Evolutionary conservation across 1,140 invertebrate species (phyloP).

Genomic region (Pseudomyrmex pallidus): DNA sequence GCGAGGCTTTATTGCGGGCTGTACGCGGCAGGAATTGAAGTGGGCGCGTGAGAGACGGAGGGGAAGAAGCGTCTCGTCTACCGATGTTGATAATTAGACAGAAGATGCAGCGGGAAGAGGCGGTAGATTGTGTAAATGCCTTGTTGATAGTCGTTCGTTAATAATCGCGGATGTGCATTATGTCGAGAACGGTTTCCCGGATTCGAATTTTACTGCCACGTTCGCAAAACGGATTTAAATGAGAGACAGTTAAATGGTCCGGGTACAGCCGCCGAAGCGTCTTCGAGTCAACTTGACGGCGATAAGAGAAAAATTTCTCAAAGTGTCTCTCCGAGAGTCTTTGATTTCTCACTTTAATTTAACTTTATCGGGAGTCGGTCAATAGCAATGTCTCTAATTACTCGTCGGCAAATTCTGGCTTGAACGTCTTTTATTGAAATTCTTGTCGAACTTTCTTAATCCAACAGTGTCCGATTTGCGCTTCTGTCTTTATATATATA

Average conservation of each 20-base stretch:
- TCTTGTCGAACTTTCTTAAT: slow-evolving; percentile 70
- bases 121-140: slow-evolving; percentile 43
- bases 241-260: slow-evolving; percentile 17
- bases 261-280: not conserved
- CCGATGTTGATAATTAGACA: slow-evolving; percentile 45
- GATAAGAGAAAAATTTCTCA: slow-evolving; percentile 52
- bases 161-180: slow-evolving; percentile 36
- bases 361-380: slow-evolving; percentile 75
- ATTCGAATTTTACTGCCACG: slow-evolving; percentile 6
- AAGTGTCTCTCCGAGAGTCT: slow-evolving; percentile 48
- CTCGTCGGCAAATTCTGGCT: slow-evolving; percentile 69
- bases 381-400: slow-evolving; percentile 76
- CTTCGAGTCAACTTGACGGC: slow-evolving; percentile 4
- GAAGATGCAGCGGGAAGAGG: slow-evolving; percentile 21
- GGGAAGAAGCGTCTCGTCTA: not conserved
- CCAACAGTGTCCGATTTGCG: slow-evolving; percentile 41
- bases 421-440: slow-evolving; percentile 69
- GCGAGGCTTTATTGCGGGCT: slow-evolving; percentile 54
- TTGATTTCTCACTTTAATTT: slow-evolving; percentile 75
- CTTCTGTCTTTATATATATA: not conserved
- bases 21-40: slow-evolving; percentile 61
- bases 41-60: slow-evolving; percentile 22
- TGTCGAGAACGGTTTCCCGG: not conserved
- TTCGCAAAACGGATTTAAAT: slow-evolving; percentile 9
- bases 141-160: slow-evolving; percentile 50